Percentiles rank a stretch among this genome's conserved stretches.
These are phyloP conservation scores for Hyles vespertilio DNA, from an alignment of 1,140 invertebrate genomes.

Conservation along the genomic window DNA sequence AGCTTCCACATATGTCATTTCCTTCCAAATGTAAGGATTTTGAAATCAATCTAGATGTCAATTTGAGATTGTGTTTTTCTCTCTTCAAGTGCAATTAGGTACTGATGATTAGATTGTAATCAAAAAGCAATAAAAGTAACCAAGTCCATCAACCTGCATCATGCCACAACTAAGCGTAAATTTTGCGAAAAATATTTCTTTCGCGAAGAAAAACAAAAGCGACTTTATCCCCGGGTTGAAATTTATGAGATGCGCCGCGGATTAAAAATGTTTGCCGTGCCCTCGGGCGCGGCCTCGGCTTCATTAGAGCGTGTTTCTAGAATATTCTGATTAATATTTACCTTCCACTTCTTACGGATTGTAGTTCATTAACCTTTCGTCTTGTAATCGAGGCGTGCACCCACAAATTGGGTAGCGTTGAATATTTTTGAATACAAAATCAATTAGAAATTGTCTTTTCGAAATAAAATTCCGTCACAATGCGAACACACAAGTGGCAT, in stretches of 20 bases:
- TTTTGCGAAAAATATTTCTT: slow-evolving; percentile 58
- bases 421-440: slow-evolving; percentile 23
- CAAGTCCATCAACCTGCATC: slow-evolving; percentile 19
- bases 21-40: too few relatives aligned
- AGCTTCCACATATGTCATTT: background rate
- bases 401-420: slow-evolving; percentile 17
- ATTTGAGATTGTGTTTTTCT: too few relatives aligned
- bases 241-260: slow-evolving; percentile 67
- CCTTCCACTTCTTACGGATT: slow-evolving; percentile 58
- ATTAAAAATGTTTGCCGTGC: slow-evolving; percentile 70
- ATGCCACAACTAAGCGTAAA: slow-evolving; percentile 45
- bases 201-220: slow-evolving; percentile 60
- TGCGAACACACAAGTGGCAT: too few relatives aligned
- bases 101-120: background rate
- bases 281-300: slow-evolving; percentile 52
- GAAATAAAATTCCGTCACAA: too few relatives aligned
- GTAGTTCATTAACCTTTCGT: slow-evolving; percentile 49
- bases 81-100: too few relatives aligned
- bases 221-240: slow-evolving; percentile 53
- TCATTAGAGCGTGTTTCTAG: slow-evolving; percentile 59
- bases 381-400: slow-evolving; percentile 27
- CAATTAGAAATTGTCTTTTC: background rate
- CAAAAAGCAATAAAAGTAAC: slow-evolving; percentile 8
- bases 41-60: too few relatives aligned
- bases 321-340: slow-evolving; percentile 70